phyloP scores from a whole-genome alignment of 1,140 invertebrate species.

The Drosophila sturtevanti region DNA sequence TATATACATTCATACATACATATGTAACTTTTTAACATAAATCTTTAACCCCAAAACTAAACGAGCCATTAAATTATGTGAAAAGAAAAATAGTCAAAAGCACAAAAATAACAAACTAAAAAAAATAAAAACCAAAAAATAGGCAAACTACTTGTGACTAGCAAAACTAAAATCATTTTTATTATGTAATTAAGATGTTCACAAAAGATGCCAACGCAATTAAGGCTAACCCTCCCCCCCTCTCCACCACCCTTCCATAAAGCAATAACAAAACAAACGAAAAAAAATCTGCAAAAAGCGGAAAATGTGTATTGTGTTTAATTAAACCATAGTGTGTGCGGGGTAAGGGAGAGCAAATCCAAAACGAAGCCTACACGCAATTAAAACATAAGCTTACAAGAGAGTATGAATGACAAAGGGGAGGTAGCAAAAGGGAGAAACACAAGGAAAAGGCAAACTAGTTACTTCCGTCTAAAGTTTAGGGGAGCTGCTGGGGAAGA shows the following conservation, averaged over 20 bases:
- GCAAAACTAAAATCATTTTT: slow-evolving; percentile 75
- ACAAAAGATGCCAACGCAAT: slow-evolving; percentile 63
- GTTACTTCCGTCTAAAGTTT: slow-evolving; percentile 59
- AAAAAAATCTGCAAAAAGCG: slow-evolving; percentile 75
- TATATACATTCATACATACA: too few relatives aligned
- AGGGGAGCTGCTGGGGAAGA: background rate
- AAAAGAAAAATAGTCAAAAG: background rate
- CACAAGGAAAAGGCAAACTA: slow-evolving; percentile 65
- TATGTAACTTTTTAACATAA: slow-evolving; percentile 25
- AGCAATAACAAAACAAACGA: slow-evolving; percentile 44
- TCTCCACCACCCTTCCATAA: slow-evolving; percentile 42
- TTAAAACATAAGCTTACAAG: slow-evolving; percentile 69
- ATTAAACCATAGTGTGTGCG: slow-evolving; percentile 48
- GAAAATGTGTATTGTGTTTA: slow-evolving; percentile 78
- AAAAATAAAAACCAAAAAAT: background rate
- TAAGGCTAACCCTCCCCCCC: slow-evolving; percentile 27
- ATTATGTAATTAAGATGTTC: slow-evolving; percentile 80
- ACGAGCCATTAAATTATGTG: slow-evolving; percentile 75
- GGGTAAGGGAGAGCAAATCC: slow-evolving; percentile 42
- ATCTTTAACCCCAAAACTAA: slow-evolving; percentile 71
- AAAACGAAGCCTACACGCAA: slow-evolving; percentile 77
- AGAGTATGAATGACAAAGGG: slow-evolving; percentile 18
- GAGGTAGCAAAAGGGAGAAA: slow-evolving; percentile 43
- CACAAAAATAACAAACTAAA: slow-evolving; percentile 21
- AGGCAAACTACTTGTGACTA: slow-evolving; percentile 24